These are phyloP conservation scores for Melanerpes formicivorus DNA, from an alignment of 2,113 vertebrate genomes.

Conservation along the genomic window DNA sequence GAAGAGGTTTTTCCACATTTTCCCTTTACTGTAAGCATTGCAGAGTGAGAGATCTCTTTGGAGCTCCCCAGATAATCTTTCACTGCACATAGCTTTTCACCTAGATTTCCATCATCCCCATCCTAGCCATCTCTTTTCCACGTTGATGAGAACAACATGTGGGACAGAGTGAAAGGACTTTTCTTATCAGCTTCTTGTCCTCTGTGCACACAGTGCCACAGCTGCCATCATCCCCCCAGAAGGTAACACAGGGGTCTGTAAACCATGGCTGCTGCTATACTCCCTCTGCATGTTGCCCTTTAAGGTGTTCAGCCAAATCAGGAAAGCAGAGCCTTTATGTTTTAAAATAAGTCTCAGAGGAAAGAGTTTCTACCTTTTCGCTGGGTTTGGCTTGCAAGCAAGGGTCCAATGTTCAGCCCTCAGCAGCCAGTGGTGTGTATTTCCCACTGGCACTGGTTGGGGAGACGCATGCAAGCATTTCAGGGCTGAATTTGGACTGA, in stretches of 20 bases:
- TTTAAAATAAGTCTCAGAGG: not conserved
- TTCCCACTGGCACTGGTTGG: not conserved
- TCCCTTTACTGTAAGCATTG: not conserved
- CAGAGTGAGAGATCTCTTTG: not conserved
- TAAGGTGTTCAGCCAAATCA: not conserved
- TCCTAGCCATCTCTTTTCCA: not conserved
- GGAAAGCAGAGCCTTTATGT: conserved; percentile 5
- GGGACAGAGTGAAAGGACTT: not conserved
- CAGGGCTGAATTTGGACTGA: not conserved
- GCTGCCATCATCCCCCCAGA: not conserved
- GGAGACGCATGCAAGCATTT: not conserved
- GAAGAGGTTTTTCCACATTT: no score
- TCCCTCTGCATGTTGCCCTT: not conserved
- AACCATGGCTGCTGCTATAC: not conserved
- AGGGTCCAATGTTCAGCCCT: not conserved
- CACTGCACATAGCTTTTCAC: not conserved
- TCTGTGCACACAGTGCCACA: rapidly evolving
- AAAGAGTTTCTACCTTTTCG: not conserved
- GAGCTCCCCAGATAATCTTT: not conserved
- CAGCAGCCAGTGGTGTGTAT: not conserved
- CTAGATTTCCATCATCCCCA: not conserved
- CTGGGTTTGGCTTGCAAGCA: not conserved
- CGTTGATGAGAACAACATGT: not conserved
- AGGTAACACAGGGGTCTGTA: not conserved
- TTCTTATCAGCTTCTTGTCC: not conserved